phyloP scores from a whole-genome alignment of 2,888 invertebrate species.

The Drosophila borborema region DNA sequence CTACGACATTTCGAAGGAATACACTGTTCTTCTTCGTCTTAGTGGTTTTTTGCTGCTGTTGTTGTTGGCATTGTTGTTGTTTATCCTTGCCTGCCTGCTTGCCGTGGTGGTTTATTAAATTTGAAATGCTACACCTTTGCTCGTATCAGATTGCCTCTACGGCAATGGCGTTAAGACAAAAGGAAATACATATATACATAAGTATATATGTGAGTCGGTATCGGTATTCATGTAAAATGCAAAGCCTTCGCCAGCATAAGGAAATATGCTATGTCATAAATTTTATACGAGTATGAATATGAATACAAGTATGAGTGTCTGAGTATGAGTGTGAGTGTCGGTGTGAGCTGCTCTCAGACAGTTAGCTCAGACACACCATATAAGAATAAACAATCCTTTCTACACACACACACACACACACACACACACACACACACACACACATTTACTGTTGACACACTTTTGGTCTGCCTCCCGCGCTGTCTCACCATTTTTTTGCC shows the following conservation, averaged over 20 bases:
- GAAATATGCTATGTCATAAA: slow-evolving; percentile 78
- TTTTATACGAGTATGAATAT: slow-evolving; percentile 63
- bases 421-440: slow-evolving; percentile 27
- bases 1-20: background rate
- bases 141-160: slow-evolving; percentile 68
- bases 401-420: slow-evolving; percentile 22
- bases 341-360: slow-evolving; percentile 36
- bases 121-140: slow-evolving; percentile 76
- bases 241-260: slow-evolving; percentile 66
- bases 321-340: slow-evolving; percentile 25
- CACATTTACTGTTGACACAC: slow-evolving; percentile 66
- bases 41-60: slow-evolving; percentile 6
- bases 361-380: slow-evolving; percentile 38
- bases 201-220: slow-evolving; percentile 20
- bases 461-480: slow-evolving; percentile 40
- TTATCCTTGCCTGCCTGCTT: slow-evolving; percentile 29
- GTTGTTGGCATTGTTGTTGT: slow-evolving; percentile 19
- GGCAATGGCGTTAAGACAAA: slow-evolving; percentile 69
- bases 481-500: slow-evolving; percentile 47
- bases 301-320: slow-evolving; percentile 33
- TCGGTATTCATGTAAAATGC: slow-evolving; percentile 73
- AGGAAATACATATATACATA: slow-evolving; percentile 33
- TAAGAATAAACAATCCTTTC: slow-evolving; percentile 69
- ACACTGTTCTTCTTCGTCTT: slow-evolving; percentile 9
- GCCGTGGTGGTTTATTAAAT: slow-evolving; percentile 70